Conservation (phyloP, 2,113 vertebrate species). For the Lanius ludovicianus region DNA sequence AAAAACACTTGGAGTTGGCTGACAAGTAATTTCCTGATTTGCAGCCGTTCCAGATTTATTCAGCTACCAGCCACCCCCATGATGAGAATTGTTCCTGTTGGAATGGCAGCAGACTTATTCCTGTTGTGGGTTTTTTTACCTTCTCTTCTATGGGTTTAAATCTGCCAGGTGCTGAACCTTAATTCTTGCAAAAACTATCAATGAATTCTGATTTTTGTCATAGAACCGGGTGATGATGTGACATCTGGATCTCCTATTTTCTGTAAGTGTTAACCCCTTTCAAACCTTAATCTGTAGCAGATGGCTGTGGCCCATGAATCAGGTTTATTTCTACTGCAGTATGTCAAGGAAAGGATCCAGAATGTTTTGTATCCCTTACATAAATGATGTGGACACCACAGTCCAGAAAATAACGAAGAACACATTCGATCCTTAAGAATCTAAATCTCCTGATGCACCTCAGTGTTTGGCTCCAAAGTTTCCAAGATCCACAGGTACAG, state of each 20-base stretch:
- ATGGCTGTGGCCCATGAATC: background rate
- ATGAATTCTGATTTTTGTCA: slow-evolving; percentile 11
- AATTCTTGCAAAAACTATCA: slow-evolving; percentile 8
- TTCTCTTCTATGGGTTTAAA: background rate
- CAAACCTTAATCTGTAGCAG: background rate
- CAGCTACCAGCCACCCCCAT: slow-evolving; percentile 29
- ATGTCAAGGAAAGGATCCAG: background rate
- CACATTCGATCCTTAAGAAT: background rate
- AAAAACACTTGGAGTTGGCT: slow-evolving; percentile 49
- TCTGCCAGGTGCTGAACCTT: background rate
- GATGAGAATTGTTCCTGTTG: background rate
- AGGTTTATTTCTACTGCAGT: background rate
- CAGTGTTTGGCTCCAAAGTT: background rate
- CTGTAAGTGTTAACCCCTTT: slow-evolving; percentile 1
- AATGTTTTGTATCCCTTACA: background rate
- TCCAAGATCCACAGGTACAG: background rate
- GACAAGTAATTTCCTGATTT: slow-evolving; percentile 49
- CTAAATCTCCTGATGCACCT: background rate
- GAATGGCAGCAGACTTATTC: background rate
- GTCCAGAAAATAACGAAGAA: background rate
- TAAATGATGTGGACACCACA: background rate
- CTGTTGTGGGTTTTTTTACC: background rate
- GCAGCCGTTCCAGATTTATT: slow-evolving; percentile 31
- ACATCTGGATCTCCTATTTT: background rate
- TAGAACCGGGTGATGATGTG: background rate